Evolutionary conservation across 2,113 vertebrate genomes (phyloP).

Genomic region (Pandion haliaetus): DNA sequence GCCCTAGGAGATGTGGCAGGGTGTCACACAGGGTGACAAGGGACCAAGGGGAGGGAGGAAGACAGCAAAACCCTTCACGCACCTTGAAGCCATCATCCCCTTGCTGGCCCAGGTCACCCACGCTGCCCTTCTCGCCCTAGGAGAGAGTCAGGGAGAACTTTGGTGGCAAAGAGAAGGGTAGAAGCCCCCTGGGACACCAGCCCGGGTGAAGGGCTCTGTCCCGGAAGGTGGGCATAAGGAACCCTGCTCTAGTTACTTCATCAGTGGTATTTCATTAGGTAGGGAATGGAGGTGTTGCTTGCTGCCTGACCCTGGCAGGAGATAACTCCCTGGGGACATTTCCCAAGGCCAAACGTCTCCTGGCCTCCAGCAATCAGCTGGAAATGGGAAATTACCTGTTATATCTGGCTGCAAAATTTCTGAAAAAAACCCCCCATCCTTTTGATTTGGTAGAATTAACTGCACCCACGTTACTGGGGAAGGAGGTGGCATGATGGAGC

Average conservation of each 20-base stretch:
- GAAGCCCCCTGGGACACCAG: not conserved
- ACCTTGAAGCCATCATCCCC: slow-evolving; percentile 83
- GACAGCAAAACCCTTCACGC: not conserved
- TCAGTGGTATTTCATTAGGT: too few relatives aligned
- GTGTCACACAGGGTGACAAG: not conserved
- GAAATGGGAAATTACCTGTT: not conserved
- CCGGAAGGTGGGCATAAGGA: rapidly evolving
- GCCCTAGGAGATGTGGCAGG: slow-evolving; percentile 65
- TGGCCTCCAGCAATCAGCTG: not conserved
- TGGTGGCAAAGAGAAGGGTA: not conserved
- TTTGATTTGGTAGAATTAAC: not conserved
- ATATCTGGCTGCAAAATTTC: not conserved
- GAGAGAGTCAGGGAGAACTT: not conserved
- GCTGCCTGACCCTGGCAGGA: not conserved
- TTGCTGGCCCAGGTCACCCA: slow-evolving; percentile 72
- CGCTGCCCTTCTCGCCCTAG: slow-evolving; percentile 83
- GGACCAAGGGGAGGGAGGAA: not conserved
- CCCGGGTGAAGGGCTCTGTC: not conserved
- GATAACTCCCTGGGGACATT: too few relatives aligned
- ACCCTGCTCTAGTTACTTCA: not conserved
- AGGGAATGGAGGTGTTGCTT: not conserved
- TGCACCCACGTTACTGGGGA: not conserved
- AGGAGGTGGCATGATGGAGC: rapidly evolving
- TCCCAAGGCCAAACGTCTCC: not conserved
- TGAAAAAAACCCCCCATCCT: too few relatives aligned